A percentile compares a stretch with the other conserved stretches of the same genome.
These are phyloP conservation scores for Stigmatopora nigra DNA, from an alignment of 2,113 vertebrate genomes.

Conservation along the genomic window DNA sequence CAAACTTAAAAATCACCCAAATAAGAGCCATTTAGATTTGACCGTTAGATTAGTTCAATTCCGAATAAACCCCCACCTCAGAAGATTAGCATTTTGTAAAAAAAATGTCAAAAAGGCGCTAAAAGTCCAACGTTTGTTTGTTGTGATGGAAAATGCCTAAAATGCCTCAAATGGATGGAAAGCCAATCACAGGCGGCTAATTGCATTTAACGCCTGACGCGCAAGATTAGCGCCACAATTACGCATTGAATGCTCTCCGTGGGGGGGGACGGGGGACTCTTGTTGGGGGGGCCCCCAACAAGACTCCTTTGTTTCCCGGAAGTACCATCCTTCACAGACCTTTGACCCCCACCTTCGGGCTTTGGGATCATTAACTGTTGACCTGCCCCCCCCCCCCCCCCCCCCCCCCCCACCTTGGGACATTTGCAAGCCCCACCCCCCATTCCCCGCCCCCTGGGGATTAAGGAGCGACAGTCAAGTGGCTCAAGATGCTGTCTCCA, in stretches of 20 bases:
- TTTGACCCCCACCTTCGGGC: slow-evolving; percentile 43
- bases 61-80: too few relatives aligned
- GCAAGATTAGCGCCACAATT: slow-evolving; percentile 10
- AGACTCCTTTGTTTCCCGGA: slow-evolving; percentile 46
- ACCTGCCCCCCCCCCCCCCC: slow-evolving; percentile 18
- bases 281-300: slow-evolving; percentile 20
- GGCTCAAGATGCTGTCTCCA: slow-evolving; percentile 25
- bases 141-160: too few relatives aligned
- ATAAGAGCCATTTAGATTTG: too few relatives aligned
- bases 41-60: too few relatives aligned
- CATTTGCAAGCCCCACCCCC: slow-evolving; percentile 8
- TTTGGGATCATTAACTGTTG: slow-evolving; percentile 51
- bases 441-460: slow-evolving; percentile 2
- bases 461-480: slow-evolving; percentile 28
- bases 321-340: slow-evolving; percentile 49
- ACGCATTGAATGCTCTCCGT: slow-evolving; percentile 10
- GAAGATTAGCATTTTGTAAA: too few relatives aligned
- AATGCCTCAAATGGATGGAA: too few relatives aligned
- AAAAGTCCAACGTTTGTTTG: too few relatives aligned
- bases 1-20: too few relatives aligned
- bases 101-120: too few relatives aligned
- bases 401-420: slow-evolving; percentile 4
- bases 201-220: slow-evolving; percentile 7
- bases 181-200: neutral
- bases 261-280: neutral